Conservation (phyloP, 2,888 invertebrate genomes). For the Mycalesis mineus region DNA sequence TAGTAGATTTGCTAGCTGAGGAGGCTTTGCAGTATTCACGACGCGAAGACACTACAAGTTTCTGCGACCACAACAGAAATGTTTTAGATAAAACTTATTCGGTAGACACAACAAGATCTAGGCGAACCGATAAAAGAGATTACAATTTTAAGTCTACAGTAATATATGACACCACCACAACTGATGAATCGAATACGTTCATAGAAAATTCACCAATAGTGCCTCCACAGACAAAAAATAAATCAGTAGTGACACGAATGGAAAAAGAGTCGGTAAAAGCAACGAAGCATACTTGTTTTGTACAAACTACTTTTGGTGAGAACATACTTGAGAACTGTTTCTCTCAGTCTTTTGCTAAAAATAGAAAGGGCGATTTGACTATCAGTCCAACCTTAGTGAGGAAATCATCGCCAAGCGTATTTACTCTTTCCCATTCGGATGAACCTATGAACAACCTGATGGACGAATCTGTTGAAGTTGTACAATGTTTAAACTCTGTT, state of each 20-base stretch:
- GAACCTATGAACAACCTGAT: too few species aligned
- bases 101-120: background rate
- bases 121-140: background rate
- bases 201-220: constrained; percentile 42
- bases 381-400: constrained; percentile 58
- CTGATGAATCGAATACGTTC: constrained; percentile 51
- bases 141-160: background rate
- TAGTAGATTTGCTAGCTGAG: background rate
- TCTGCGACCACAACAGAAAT: background rate
- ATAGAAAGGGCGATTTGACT: constrained; percentile 35
- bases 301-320: constrained; percentile 27
- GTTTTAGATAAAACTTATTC: background rate
- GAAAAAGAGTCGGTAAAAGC: too few species aligned
- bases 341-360: constrained; percentile 48
- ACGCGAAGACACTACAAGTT: background rate
- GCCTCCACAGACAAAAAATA: constrained; percentile 17
- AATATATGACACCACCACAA: constrained; percentile 39
- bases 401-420: constrained; percentile 47
- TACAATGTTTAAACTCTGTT: constrained; percentile 53
- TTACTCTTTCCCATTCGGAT: constrained; percentile 34
- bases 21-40: background rate
- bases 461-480: constrained; percentile 39
- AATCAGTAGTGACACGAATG: background rate
- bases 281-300: background rate
- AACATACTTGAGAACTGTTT: constrained; percentile 48